Conservation (phyloP, 1,140 invertebrate species). For the Zeugodacus cucurbitae region DNA sequence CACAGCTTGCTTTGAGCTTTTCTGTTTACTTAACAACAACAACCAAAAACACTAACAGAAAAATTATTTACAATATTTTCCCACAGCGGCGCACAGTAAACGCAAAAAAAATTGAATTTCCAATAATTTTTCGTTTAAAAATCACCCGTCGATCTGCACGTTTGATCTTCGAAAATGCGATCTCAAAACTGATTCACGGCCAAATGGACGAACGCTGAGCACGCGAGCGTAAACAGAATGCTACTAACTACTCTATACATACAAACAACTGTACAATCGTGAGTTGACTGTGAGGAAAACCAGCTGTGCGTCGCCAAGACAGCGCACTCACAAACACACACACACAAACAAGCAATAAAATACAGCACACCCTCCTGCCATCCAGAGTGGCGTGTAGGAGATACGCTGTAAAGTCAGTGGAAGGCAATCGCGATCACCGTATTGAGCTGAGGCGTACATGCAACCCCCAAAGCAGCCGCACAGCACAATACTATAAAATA, state of each 20-base stretch:
- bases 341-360: neutral
- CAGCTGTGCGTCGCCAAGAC: slow-evolving; percentile 23
- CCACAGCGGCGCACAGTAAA: neutral
- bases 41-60: neutral
- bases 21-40: neutral
- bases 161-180: slow-evolving; percentile 33
- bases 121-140: neutral
- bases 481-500: neutral
- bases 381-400: neutral
- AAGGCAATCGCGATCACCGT: neutral
- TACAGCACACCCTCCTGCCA: neutral
- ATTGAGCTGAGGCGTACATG: neutral
- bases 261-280: neutral
- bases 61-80: neutral
- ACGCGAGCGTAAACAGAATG: slow-evolving; percentile 20
- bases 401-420: neutral
- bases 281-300: neutral
- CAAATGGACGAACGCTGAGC: slow-evolving; percentile 22
- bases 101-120: neutral
- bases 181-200: slow-evolving; percentile 37
- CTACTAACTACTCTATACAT: neutral
- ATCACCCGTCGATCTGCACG: neutral
- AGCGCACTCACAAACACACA: neutral
- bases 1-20: neutral
- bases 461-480: neutral